Conservation (phyloP, 2,113 vertebrate genomes). For the Axis porcinus region DNA sequence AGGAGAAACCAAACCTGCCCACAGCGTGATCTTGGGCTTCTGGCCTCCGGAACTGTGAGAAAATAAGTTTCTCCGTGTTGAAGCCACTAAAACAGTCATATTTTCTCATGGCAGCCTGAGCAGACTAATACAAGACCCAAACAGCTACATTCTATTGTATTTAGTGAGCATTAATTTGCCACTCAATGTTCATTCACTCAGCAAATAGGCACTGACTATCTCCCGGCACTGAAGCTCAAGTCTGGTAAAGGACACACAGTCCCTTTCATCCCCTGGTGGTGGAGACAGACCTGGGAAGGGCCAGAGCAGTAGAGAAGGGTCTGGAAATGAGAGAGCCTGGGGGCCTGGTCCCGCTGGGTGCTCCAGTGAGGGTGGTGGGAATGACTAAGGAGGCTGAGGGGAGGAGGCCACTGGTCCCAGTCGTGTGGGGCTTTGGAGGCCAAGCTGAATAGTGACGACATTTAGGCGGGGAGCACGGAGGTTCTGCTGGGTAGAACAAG, state of each 20-base stretch:
- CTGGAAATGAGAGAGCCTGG: not conserved
- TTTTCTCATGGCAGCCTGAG: not conserved
- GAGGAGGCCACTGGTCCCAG: not conserved
- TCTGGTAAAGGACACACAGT: not conserved
- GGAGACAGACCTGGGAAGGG: not conserved
- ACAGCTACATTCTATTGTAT: not conserved
- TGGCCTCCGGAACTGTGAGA: not conserved
- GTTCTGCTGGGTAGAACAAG: rapidly evolving
- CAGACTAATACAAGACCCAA: not conserved
- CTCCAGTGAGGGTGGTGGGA: not conserved
- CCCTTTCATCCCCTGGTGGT: not conserved
- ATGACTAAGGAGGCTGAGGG: not conserved
- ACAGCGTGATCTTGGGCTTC: not conserved
- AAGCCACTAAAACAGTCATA: not conserved
- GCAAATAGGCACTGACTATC: no score
- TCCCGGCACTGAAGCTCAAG: not conserved
- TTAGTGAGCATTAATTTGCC: not conserved
- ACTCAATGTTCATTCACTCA: not conserved
- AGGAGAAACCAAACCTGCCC: not conserved
- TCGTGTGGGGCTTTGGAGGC: not conserved
- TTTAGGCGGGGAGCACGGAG: not conserved
- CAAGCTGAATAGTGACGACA: not conserved
- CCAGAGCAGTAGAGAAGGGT: not conserved
- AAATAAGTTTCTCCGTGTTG: not conserved
- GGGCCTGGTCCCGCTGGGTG: not conserved